Conservation (phyloP, 1,140 invertebrate species). For the Charaxes varanes region DNA sequence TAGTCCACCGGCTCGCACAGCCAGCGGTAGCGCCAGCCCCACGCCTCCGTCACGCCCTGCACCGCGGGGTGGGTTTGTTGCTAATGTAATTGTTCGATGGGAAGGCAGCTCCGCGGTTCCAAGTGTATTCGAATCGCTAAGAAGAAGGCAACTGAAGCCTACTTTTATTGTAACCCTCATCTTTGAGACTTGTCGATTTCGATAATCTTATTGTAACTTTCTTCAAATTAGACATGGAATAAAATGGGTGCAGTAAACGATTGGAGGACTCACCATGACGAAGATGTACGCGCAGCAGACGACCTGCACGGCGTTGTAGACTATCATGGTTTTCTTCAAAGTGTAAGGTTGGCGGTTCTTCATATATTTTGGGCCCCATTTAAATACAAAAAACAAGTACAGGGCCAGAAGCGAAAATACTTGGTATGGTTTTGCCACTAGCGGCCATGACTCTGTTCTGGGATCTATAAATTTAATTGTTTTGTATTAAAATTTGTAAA, state of each 20-base stretch:
- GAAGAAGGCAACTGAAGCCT: too few relatives aligned
- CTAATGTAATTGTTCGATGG: too few relatives aligned
- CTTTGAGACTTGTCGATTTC: too few relatives aligned
- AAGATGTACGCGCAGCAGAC: conserved; percentile 69
- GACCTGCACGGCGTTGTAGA: conserved; percentile 86
- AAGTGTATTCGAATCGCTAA: too few relatives aligned
- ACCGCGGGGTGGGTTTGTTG: too few relatives aligned
- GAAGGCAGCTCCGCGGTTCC: too few relatives aligned
- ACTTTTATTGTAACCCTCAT: too few relatives aligned
- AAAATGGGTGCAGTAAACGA: too few relatives aligned
- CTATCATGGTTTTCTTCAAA: conserved; percentile 76
- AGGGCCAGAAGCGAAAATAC: conserved; percentile 24
- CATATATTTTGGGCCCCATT: conserved; percentile 61
- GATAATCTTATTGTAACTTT: too few relatives aligned
- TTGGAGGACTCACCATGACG: conserved; percentile 26
- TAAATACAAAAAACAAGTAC: conserved; percentile 38
- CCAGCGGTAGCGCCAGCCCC: conserved; percentile 71
- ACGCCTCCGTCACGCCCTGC: background rate
- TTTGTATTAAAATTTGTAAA: too few relatives aligned
- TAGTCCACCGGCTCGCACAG: conserved; percentile 82
- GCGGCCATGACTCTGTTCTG: conserved; percentile 36
- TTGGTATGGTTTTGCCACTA: conserved; percentile 42
- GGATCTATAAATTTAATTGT: conserved; percentile 46
- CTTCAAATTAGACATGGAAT: too few relatives aligned
- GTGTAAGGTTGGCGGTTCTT: conserved; percentile 47